Conservation (phyloP, 2,113 vertebrate species). For the Rhinoderma darwinii region DNA sequence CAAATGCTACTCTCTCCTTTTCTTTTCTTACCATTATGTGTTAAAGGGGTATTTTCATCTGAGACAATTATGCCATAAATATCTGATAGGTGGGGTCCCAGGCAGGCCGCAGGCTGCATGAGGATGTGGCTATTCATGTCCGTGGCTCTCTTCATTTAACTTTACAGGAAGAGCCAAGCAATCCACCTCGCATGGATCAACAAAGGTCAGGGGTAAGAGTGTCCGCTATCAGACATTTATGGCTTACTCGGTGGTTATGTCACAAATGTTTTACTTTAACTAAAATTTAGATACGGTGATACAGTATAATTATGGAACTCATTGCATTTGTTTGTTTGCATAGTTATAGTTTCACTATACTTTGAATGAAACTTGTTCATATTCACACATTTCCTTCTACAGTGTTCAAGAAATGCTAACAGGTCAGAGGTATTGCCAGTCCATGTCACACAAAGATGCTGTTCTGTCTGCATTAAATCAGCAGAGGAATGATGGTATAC, state of each 20-base stretch:
- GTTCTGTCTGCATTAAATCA: conserved; percentile 94
- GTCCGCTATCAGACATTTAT: background rate
- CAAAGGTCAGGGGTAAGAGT: background rate
- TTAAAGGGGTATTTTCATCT: background rate
- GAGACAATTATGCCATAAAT: background rate
- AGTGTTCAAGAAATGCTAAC: conserved; percentile 93
- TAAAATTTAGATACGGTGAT: too few relatives aligned
- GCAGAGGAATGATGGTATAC: conserved; percentile 91
- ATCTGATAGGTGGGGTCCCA: background rate
- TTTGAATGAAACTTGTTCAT: background rate
- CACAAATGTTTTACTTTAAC: too few relatives aligned
- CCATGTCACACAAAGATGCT: conserved; percentile 91
- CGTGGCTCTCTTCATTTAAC: background rate
- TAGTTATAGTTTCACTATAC: background rate
- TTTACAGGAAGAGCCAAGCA: too few relatives aligned
- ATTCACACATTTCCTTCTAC: conserved; percentile 42
- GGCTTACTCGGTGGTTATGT: background rate
- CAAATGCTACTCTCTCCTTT: background rate
- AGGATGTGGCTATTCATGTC: background rate
- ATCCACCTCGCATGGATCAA: too few relatives aligned
- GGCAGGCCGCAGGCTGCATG: background rate
- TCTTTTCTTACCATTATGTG: background rate
- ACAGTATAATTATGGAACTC: background rate
- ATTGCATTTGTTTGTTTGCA: background rate
- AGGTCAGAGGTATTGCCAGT: conserved; percentile 95